phyloP scores from a whole-genome alignment of 2,113 vertebrate genomes.

The Girardinichthys multiradiatus region DNA sequence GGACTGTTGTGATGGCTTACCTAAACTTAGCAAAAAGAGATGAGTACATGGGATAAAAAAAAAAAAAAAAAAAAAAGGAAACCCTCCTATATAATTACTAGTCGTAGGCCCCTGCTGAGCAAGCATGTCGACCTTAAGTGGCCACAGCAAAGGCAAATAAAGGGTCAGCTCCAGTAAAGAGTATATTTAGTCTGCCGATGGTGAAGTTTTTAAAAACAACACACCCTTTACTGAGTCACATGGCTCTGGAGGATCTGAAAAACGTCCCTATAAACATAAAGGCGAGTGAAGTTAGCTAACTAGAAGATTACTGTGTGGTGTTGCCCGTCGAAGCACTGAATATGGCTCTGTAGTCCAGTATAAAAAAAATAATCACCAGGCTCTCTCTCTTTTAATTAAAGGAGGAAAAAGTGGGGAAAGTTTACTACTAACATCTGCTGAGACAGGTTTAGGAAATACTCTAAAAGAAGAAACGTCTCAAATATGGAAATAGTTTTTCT shows the following conservation, averaged over 20 bases:
- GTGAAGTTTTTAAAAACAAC: slow-evolving; percentile 76
- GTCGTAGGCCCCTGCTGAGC: slow-evolving; percentile 69
- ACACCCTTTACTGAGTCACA: slow-evolving; percentile 71
- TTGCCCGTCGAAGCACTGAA: slow-evolving; percentile 37
- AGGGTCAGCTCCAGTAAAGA: slow-evolving; percentile 80
- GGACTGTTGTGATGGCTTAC: slow-evolving; percentile 48
- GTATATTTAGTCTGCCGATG: slow-evolving; percentile 81
- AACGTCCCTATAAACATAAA: slow-evolving; percentile 67
- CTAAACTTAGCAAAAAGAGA: slow-evolving; percentile 60
- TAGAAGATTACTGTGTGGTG: slow-evolving; percentile 55
- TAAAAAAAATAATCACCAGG: slow-evolving; percentile 72
- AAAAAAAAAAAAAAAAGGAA: slow-evolving; percentile 78
- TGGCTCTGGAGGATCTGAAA: slow-evolving; percentile 59
- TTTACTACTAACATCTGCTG: slow-evolving; percentile 61
- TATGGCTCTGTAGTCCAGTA: slow-evolving; percentile 47
- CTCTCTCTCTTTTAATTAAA: slow-evolving; percentile 54
- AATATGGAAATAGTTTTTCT: background rate
- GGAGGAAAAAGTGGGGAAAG: slow-evolving; percentile 19
- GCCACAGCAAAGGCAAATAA: slow-evolving; percentile 84
- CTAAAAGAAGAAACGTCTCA: slow-evolving; percentile 1
- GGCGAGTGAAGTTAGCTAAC: slow-evolving; percentile 51
- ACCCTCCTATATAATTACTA: slow-evolving; percentile 78
- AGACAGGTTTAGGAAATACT: slow-evolving; percentile 5
- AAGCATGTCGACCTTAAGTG: slow-evolving; percentile 74
- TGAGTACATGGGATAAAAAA: slow-evolving; percentile 75